A percentile compares a stretch with the other conserved stretches of the same genome.
phyloP scores from a whole-genome alignment of 35 echinoderm and acorn worm genomes.

The Heliocidaris erythrogramma region DNA sequence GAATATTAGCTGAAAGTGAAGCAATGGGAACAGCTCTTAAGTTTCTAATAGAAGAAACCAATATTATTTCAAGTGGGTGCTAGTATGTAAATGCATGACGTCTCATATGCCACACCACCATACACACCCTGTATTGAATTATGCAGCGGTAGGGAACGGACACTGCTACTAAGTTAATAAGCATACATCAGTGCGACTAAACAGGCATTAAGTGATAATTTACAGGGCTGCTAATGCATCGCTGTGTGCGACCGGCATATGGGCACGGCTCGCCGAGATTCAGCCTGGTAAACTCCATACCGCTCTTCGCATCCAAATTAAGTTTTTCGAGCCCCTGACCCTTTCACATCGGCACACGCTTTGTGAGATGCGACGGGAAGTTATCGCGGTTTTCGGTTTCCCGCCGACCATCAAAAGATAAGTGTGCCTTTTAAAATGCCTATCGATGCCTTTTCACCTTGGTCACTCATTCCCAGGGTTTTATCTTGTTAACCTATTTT shows the following conservation, averaged over 20 bases:
- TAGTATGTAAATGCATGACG: neutral
- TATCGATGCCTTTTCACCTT: slow-evolving; percentile 3
- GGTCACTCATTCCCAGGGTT: neutral
- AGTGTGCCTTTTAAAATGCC: slow-evolving; percentile 10
- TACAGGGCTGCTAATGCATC: slow-evolving; percentile 1
- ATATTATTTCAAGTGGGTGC: neutral
- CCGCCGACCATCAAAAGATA: neutral
- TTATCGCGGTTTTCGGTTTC: neutral
- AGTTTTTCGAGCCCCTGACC: neutral
- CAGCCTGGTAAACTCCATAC: neutral
- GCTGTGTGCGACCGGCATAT: neutral
- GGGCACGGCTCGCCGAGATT: neutral
- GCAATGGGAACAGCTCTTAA: neutral
- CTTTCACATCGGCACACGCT: neutral
- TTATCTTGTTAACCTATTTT: slow-evolving; percentile 12
- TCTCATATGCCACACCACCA: neutral
- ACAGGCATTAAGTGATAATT: slow-evolving; percentile 43
- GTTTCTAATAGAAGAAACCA: neutral
- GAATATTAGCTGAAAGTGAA: neutral
- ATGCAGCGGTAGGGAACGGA: neutral
- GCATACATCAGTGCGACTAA: slow-evolving; percentile 12
- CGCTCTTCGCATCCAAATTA: neutral
- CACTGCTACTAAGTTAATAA: slow-evolving; percentile 36
- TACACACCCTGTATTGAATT: neutral
- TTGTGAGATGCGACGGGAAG: neutral